A percentile compares a stretch with the other conserved stretches of the same genome.
These are phyloP conservation scores for Sisor rabdophorus DNA, from an alignment of 2,113 vertebrate species.

Conservation along the genomic window DNA sequence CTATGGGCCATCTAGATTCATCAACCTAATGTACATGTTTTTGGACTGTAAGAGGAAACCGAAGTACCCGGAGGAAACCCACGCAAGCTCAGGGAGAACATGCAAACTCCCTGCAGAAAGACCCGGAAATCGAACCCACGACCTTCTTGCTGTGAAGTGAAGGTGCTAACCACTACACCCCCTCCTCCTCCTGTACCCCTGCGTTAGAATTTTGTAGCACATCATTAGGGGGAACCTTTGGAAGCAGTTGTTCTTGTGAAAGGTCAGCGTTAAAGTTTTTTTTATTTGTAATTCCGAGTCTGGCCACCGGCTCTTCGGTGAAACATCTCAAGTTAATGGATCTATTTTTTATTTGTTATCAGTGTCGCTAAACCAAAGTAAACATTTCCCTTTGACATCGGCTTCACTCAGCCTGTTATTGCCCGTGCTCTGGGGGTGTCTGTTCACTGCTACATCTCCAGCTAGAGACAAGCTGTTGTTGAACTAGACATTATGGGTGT, in stretches of 20 bases:
- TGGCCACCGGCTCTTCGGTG: background rate
- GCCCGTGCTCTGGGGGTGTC: background rate
- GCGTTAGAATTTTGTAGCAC: no score
- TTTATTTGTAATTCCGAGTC: constrained; percentile 3
- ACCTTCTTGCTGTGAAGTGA: no score
- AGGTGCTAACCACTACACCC: no score
- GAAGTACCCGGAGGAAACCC: no score
- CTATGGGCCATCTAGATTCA: no score
- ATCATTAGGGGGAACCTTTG: background rate
- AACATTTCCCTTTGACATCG: constrained; percentile 6
- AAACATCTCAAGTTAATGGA: background rate
- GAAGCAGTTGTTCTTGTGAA: background rate
- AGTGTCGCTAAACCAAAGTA: background rate
- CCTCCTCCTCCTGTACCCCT: no score
- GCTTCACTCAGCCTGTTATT: background rate
- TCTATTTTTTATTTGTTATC: constrained; percentile 5
- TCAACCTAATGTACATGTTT: no score
- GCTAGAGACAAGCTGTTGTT: background rate
- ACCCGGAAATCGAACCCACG: no score
- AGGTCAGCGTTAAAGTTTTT: constrained; percentile 1
- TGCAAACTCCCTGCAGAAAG: no score
- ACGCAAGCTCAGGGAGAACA: no score
- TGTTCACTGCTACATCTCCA: constrained; percentile 1
- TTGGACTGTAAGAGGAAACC: no score
- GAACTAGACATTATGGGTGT: background rate